Evolutionary conservation across 1,140 invertebrate species (phyloP).

Genomic region (Dendroctonus valens): DNA sequence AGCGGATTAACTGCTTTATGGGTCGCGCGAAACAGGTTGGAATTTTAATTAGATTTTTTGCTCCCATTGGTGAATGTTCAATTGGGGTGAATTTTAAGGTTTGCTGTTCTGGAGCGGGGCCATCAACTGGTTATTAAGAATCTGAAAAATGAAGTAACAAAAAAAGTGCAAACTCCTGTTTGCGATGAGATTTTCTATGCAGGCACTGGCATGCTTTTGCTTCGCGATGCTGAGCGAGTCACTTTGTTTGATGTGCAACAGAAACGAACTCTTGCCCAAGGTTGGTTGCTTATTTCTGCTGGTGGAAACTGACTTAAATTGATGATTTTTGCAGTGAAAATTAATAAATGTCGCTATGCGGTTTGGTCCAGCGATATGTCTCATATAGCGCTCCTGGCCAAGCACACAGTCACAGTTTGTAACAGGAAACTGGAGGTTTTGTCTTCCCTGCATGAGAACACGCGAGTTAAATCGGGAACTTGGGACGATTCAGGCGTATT

Average conservation of each 20-base stretch:
- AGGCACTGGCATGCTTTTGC: slow-evolving; percentile 92
- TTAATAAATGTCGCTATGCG: slow-evolving; percentile 92
- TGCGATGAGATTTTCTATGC: slow-evolving; percentile 99
- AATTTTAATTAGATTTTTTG: slow-evolving; percentile 2
- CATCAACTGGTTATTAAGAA: slow-evolving; percentile 96
- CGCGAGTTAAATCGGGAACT: slow-evolving; percentile 94
- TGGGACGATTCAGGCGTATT: slow-evolving; percentile 98
- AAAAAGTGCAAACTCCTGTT: slow-evolving; percentile 88
- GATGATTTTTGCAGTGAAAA: slow-evolving; percentile 63
- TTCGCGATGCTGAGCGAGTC: slow-evolving; percentile 86
- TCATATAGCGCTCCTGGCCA: slow-evolving; percentile 89
- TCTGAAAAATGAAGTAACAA: slow-evolving; percentile 96
- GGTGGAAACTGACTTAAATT: not conserved
- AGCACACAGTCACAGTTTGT: slow-evolving; percentile 90
- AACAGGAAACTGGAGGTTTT: slow-evolving; percentile 87
- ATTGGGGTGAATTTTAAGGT: slow-evolving; percentile 55
- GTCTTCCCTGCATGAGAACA: slow-evolving; percentile 93
- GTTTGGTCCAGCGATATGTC: slow-evolving; percentile 97
- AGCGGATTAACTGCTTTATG: slow-evolving; percentile 93
- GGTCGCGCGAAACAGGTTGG: slow-evolving; percentile 84
- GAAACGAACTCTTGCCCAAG: slow-evolving; percentile 59
- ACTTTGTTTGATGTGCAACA: slow-evolving; percentile 97
- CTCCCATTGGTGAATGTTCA: slow-evolving; percentile 1
- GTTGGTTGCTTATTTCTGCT: slow-evolving; percentile 28
- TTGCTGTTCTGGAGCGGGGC: slow-evolving; percentile 93